These are phyloP conservation scores for Standfussiana lucernea DNA, from an alignment of 2,888 invertebrate species.

Conservation along the genomic window DNA sequence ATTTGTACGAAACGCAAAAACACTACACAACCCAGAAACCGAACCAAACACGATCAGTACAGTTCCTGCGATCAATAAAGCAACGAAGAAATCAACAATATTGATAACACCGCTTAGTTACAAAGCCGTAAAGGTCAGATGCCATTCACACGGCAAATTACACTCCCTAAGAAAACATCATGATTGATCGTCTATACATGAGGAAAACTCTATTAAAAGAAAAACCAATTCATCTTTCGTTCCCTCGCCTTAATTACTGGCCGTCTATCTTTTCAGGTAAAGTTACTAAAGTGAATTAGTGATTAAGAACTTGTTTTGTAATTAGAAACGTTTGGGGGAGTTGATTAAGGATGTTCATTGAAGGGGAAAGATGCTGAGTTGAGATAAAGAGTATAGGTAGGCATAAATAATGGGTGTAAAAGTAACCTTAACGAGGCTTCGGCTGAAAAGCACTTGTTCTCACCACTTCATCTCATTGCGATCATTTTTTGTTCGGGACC, in stretches of 20 bases:
- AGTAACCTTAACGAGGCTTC: too few species aligned
- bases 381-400: not conserved
- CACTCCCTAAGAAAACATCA: not conserved
- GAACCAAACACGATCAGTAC: not conserved
- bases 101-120: not conserved
- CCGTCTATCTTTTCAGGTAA: not conserved
- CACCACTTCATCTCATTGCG: too few species aligned
- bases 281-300: constrained; percentile 42
- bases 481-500: too few species aligned
- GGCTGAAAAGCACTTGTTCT: too few species aligned
- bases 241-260: not conserved
- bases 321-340: constrained; percentile 13
- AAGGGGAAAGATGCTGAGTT: not conserved
- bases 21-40: not conserved
- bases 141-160: not conserved
- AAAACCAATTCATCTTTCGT: constrained; percentile 40
- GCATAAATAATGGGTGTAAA: not conserved
- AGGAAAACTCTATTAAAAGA: constrained; percentile 27
- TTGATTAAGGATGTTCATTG: constrained; percentile 2
- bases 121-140: not conserved
- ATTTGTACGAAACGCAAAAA: not conserved
- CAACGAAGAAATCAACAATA: not conserved
- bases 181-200: constrained; percentile 26
- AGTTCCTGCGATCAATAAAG: not conserved
- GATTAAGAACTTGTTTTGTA: constrained; percentile 41